phyloP scores from a whole-genome alignment of 2,888 invertebrate species.

The Drosophila greeni region DNA sequence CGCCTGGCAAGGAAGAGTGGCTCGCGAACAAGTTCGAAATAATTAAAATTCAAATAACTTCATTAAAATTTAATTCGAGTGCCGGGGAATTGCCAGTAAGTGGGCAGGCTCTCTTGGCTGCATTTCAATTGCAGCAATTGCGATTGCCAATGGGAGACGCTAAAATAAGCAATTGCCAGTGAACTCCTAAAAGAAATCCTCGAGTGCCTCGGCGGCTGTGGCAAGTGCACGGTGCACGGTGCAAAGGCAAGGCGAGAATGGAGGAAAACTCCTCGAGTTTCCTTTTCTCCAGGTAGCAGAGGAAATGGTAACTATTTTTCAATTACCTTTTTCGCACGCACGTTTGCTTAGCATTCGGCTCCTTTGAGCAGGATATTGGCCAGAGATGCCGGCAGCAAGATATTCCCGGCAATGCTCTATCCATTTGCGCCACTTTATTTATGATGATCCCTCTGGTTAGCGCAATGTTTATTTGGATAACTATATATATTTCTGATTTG shows the following conservation, averaged over 20 bases:
- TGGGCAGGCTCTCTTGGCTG: constrained; percentile 34
- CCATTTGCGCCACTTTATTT: constrained; percentile 1
- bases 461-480: constrained; percentile 1
- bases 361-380: constrained; percentile 54
- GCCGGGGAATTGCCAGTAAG: constrained; percentile 31
- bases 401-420: constrained; percentile 9
- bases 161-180: constrained; percentile 49
- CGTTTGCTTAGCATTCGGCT: constrained; percentile 66
- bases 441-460: constrained; percentile 6
- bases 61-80: constrained; percentile 49
- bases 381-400: constrained; percentile 6
- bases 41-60: constrained; percentile 50
- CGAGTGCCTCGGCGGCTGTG: constrained; percentile 1
- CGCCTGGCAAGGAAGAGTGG: constrained; percentile 22
- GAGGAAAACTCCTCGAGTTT: constrained; percentile 40
- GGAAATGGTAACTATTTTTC: constrained; percentile 69
- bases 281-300: constrained; percentile 31
- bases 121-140: constrained; percentile 45
- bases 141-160: constrained; percentile 30
- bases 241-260: constrained; percentile 22
- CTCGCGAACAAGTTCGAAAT: constrained; percentile 23
- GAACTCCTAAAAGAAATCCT: constrained; percentile 25
- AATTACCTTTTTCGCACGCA: constrained; percentile 72
- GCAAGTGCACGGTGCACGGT: constrained; percentile 4
- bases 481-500: constrained; percentile 8